Evolutionary conservation across 2,888 invertebrate species (phyloP), one percentile per base, ranked within the genome.

Genomic region (Eulithis prunata): DNA sequence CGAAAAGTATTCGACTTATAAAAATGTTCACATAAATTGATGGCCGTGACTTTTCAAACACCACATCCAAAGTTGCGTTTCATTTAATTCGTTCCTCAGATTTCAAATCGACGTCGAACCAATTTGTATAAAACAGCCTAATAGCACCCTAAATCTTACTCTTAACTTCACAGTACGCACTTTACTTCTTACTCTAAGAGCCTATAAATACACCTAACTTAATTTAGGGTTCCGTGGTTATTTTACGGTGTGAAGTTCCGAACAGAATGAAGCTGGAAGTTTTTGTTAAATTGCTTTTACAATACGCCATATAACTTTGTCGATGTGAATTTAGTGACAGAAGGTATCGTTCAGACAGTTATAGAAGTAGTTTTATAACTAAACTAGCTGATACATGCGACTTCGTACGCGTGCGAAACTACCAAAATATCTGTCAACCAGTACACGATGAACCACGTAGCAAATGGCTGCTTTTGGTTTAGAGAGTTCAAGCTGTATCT

Each of bases 161-260:
- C 43, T n/a, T 13, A 14, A 66, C 69, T 67, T 63, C 58, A 41
- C 43, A 60, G 55, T 49, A 68, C 67, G 67, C 81, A 78, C 77
- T 76, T 78, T 77, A 75, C 72, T 76, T 72, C 75, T 78, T 56
- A 67, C 38, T 62, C 71, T 69, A 69, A 73, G 68, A 70, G 64
- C 71, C 80, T 77, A 81, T 81, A 81, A 81, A 82, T 81, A 80
- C 75, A 76, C 71, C 74, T 77, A 78, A 82, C 82, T 77, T 76
- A 79, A 78, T 80, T 81, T 79, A 78, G 64, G 70, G 72, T 72
- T 60, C 70, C 71, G 71, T 72, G 69, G 71, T 69, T 73, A 70
- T 70, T 73, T 75, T 73, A 75, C 76, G 72, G 72, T 75, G 74
- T 66, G 70, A 79, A 79, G 73, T 76, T 79, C 75, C 68, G 72